These are phyloP conservation scores for Phaethon lepturus DNA, from an alignment of 2,113 vertebrate species.

Conservation along the genomic window DNA sequence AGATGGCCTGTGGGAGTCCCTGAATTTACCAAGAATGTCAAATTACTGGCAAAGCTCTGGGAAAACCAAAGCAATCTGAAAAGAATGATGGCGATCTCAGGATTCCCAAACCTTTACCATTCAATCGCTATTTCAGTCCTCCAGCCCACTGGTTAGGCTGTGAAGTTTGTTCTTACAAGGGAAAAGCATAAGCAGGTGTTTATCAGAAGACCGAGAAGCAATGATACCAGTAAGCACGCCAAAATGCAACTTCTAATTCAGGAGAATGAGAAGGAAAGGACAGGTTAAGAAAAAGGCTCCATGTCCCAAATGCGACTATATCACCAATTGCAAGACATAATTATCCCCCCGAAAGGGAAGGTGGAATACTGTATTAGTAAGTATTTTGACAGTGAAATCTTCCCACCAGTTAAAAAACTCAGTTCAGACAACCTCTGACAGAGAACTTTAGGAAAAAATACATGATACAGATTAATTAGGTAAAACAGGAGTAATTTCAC, in stretches of 20 bases:
- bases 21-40: background rate
- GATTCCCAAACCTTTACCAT: background rate
- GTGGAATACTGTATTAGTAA: background rate
- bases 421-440: background rate
- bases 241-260: background rate
- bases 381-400: background rate
- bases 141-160: background rate
- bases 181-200: background rate
- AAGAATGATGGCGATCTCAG: background rate
- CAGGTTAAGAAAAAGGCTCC: background rate
- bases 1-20: background rate
- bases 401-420: background rate
- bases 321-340: background rate
- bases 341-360: background rate
- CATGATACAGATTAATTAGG: background rate
- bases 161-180: background rate
- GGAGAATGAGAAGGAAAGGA: background rate
- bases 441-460: background rate
- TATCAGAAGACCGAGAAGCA: background rate
- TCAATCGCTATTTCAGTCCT: background rate
- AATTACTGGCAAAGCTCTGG: background rate
- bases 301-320: background rate
- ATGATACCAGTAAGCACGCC: background rate
- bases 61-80: background rate
- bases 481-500: background rate